A percentile compares a stretch with the other conserved stretches of the same genome.
Conservation (phyloP, 2,113 vertebrate genomes). For the Geococcyx californianus region DNA sequence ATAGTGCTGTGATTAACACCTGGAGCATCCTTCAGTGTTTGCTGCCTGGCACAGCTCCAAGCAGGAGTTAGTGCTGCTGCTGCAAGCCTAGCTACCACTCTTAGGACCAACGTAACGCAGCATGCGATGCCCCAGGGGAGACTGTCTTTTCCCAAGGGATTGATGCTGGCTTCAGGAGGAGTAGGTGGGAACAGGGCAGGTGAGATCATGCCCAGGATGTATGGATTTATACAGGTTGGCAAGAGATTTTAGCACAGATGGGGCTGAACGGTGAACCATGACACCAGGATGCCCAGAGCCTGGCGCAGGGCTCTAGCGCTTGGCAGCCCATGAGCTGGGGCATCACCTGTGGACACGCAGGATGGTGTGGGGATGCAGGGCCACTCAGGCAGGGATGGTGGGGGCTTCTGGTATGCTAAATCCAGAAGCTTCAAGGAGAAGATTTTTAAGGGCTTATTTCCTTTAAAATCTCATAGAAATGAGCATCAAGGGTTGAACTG, state of each 20-base stretch:
- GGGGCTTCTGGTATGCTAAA: neutral
- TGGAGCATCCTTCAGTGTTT: neutral
- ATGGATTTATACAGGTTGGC: neutral
- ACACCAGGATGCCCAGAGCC: neutral
- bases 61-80: neutral
- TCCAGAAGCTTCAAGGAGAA: neutral
- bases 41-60: conserved; percentile 2
- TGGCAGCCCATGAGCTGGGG: neutral
- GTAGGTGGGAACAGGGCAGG: neutral
- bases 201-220: neutral
- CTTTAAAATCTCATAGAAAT: neutral
- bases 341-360: neutral
- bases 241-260: neutral
- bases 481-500: neutral
- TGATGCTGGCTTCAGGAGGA: neutral
- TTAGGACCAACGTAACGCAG: neutral
- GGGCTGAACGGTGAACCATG: neutral
- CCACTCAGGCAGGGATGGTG: fast-evolving
- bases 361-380: fast-evolving
- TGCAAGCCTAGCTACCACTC: neutral
- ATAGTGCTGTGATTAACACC: conserved; percentile 36
- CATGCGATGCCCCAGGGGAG: fast-evolving
- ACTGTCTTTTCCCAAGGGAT: neutral
- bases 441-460: neutral
- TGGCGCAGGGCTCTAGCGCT: neutral